phyloP scores from a whole-genome alignment of 1,140 invertebrate species.

The Ceratoteleas bidentatus region DNA sequence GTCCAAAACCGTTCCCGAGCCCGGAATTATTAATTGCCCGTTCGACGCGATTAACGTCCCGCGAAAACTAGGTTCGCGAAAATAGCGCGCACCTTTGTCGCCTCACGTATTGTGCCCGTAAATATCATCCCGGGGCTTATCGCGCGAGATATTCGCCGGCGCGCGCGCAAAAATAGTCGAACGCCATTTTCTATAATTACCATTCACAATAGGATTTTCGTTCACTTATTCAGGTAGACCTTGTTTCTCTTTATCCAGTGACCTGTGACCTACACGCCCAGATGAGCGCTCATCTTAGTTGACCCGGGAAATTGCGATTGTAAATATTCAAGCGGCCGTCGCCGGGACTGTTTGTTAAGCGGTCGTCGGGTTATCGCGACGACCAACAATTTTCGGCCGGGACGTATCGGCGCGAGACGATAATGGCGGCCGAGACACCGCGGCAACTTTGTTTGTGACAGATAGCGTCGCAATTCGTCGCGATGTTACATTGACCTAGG shows the following conservation, averaged over 20 bases:
- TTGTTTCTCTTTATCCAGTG: slow-evolving; percentile 53
- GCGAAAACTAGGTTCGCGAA: too few relatives aligned
- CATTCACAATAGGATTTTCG: slow-evolving; percentile 37
- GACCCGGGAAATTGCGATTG: slow-evolving; percentile 45
- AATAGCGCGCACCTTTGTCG: too few relatives aligned
- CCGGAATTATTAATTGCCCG: too few relatives aligned
- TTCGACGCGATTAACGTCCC: too few relatives aligned
- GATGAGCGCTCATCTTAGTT: slow-evolving; percentile 43
- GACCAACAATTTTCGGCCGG: too few relatives aligned
- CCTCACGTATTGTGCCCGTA: too few relatives aligned
- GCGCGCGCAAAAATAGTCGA: slow-evolving; percentile 9
- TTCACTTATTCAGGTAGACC: slow-evolving; percentile 50
- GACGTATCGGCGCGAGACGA: neutral
- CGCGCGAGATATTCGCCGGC: too few relatives aligned
- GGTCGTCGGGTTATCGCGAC: neutral
- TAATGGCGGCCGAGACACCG: slow-evolving; percentile 1
- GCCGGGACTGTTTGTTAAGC: slow-evolving; percentile 9
- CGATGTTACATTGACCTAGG: slow-evolving; percentile 62
- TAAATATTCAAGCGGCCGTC: slow-evolving; percentile 20
- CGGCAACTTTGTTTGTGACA: slow-evolving; percentile 27
- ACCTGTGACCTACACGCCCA: slow-evolving; percentile 57
- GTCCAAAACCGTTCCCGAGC: too few relatives aligned
- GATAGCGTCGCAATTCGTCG: slow-evolving; percentile 34
- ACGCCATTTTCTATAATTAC: slow-evolving; percentile 28
- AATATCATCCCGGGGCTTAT: too few relatives aligned